Percentiles rank a stretch among this genome's conserved stretches.
phyloP scores from a whole-genome alignment of 2,113 vertebrate genomes.

The Paralichthys olivaceus region DNA sequence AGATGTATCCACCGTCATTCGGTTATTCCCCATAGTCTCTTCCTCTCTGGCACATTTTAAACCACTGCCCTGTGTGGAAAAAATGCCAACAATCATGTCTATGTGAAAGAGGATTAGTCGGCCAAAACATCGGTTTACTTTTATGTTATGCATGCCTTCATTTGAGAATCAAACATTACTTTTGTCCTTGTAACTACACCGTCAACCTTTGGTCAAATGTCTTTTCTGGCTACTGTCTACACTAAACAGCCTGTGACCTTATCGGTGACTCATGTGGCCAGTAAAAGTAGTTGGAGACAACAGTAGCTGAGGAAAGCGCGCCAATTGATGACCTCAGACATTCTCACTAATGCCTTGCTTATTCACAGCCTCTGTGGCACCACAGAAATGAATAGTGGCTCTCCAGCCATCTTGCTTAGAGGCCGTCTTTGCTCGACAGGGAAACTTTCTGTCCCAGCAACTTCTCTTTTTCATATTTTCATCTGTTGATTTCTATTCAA shows the following conservation, averaged over 20 bases:
- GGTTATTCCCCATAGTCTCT: not conserved
- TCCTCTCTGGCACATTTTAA: slow-evolving; percentile 23
- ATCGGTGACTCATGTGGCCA: not conserved
- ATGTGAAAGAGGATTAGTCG: slow-evolving; percentile 43
- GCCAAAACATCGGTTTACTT: slow-evolving; percentile 29
- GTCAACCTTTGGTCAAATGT: slow-evolving; percentile 8
- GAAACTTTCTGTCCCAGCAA: slow-evolving; percentile 3
- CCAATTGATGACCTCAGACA: slow-evolving; percentile 23
- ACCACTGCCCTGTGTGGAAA: slow-evolving; percentile 11
- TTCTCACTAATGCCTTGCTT: slow-evolving; percentile 28
- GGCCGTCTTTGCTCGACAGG: not conserved
- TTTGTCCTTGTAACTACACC: not conserved
- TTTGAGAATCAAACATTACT: slow-evolving; percentile 23
- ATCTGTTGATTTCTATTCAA: slow-evolving; percentile 3
- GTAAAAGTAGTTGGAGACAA: slow-evolving; percentile 14
- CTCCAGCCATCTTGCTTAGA: slow-evolving; percentile 18
- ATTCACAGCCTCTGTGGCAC: slow-evolving; percentile 36
- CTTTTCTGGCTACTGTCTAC: not conserved
- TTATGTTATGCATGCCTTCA: slow-evolving; percentile 34
- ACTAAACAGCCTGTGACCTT: slow-evolving; percentile 18
- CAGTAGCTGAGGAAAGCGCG: slow-evolving; percentile 1
- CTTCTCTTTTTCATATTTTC: not conserved
- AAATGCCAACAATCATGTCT: slow-evolving; percentile 32
- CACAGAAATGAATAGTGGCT: slow-evolving; percentile 37
- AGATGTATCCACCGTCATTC: not conserved